These are phyloP conservation scores for Periphyllus acericola DNA, from an alignment of 2,888 invertebrate genomes.

Conservation along the genomic window DNA sequence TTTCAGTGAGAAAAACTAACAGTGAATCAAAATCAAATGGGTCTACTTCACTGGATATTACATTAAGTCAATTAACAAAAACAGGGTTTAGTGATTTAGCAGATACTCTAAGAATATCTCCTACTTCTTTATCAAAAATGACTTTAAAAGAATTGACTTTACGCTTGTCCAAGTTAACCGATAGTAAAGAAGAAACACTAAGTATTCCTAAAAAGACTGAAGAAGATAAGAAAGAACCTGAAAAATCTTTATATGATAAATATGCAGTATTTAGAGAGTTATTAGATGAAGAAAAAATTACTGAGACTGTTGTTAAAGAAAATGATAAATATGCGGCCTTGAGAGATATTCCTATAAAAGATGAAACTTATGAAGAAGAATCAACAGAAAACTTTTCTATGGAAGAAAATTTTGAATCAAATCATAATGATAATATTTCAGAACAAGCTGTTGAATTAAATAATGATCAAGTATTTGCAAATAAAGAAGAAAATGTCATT, in stretches of 20 bases:
- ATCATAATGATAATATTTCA: neutral
- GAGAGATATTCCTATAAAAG: conserved; percentile 70
- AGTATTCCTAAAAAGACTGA: conserved; percentile 69
- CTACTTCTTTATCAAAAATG: conserved; percentile 82
- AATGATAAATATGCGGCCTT: conserved; percentile 83
- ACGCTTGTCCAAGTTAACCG: conserved; percentile 73
- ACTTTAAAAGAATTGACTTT: conserved; percentile 87
- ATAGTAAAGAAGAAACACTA: conserved; percentile 69
- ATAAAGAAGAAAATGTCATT: conserved; percentile 26
- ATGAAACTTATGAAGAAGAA: conserved; percentile 57
- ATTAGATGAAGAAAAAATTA: conserved; percentile 71
- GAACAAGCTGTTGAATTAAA: conserved; percentile 33
- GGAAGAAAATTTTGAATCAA: conserved; percentile 19
- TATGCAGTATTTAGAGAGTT: conserved; percentile 89
- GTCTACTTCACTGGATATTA: conserved; percentile 75
- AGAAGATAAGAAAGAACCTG: conserved; percentile 67
- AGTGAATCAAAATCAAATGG: conserved; percentile 43
- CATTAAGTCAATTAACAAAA: conserved; percentile 83
- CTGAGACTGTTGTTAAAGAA: conserved; percentile 68
- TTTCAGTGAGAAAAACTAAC: conserved; percentile 67
- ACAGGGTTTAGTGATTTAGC: conserved; percentile 85
- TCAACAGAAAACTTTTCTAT: neutral
- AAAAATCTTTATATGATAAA: conserved; percentile 73
- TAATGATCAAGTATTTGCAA: conserved; percentile 27
- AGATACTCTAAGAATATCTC: conserved; percentile 78